Conservation (phyloP, 1,140 invertebrate species). For the Pogonomyrmex californicus region DNA sequence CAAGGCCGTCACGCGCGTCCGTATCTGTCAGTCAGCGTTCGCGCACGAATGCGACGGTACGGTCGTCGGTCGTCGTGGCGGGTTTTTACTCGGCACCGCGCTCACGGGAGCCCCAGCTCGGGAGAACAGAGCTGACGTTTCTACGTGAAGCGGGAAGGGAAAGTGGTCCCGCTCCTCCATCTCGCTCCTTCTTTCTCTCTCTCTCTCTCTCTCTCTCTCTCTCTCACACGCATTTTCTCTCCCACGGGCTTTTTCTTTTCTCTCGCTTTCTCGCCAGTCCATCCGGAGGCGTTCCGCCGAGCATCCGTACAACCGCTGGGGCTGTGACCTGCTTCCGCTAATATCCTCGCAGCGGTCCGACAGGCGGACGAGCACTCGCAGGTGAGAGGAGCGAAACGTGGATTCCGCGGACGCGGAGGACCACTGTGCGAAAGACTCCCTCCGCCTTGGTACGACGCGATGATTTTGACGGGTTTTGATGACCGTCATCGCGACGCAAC, state of each 20-base stretch:
- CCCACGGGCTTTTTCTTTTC: background rate
- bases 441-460: background rate
- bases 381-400: constrained; percentile 62
- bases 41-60: constrained; percentile 75
- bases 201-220: background rate
- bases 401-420: constrained; percentile 32
- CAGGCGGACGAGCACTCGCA: constrained; percentile 64
- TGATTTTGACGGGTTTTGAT: background rate
- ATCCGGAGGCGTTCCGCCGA: constrained; percentile 1
- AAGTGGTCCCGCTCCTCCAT: background rate
- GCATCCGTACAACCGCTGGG: constrained; percentile 32
- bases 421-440: background rate
- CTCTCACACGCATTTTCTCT: background rate
- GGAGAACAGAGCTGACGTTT: constrained; percentile 71
- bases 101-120: constrained; percentile 65
- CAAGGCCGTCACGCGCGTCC: constrained; percentile 57
- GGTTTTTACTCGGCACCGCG: constrained; percentile 71
- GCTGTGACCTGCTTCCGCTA: constrained; percentile 59
- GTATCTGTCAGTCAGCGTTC: constrained; percentile 68
- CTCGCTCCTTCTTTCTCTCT: background rate
- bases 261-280: background rate
- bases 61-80: constrained; percentile 69
- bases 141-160: constrained; percentile 17
- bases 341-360: constrained; percentile 55
- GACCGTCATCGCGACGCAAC: background rate